Evolutionary conservation across 2,888 invertebrate genomes (phyloP).

Genomic region (Mesoligia furuncula): DNA sequence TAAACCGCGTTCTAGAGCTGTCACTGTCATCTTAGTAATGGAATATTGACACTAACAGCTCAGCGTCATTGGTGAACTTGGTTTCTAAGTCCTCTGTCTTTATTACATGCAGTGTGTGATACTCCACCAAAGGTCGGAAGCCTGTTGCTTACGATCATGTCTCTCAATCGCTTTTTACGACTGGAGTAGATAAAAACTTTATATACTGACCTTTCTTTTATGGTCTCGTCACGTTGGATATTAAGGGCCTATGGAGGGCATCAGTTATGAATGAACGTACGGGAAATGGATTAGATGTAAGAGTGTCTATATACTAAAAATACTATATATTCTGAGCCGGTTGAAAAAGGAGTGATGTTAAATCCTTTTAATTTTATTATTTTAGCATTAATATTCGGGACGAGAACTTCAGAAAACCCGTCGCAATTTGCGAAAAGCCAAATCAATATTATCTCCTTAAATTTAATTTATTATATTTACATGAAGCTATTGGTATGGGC

Average conservation of each 20-base stretch:
- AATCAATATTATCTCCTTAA: neutral
- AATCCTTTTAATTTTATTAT: neutral
- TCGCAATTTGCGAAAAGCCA: neutral
- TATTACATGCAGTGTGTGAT: slow-evolving; percentile 8
- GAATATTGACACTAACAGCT: neutral
- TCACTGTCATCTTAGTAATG: neutral
- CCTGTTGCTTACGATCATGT: slow-evolving; percentile 55
- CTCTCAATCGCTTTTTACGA: slow-evolving; percentile 56
- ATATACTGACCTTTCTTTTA: slow-evolving; percentile 60
- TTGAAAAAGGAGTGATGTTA: neutral
- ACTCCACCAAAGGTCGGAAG: slow-evolving; percentile 11
- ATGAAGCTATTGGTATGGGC: too few species aligned
- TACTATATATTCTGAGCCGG: neutral
- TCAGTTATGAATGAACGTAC: slow-evolving; percentile 41
- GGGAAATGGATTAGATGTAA: slow-evolving; percentile 49
- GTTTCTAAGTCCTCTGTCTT: neutral
- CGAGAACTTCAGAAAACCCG: neutral
- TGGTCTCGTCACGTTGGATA: slow-evolving; percentile 50
- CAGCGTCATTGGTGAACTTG: neutral
- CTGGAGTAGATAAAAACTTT: slow-evolving; percentile 57
- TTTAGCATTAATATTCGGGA: neutral
- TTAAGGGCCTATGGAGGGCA: slow-evolving; percentile 35
- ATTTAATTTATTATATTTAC: too few species aligned
- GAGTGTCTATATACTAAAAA: neutral
- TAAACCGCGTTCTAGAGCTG: neutral